Conservation (phyloP, 2,113 vertebrate species). For the Lepidothrix coronata region DNA sequence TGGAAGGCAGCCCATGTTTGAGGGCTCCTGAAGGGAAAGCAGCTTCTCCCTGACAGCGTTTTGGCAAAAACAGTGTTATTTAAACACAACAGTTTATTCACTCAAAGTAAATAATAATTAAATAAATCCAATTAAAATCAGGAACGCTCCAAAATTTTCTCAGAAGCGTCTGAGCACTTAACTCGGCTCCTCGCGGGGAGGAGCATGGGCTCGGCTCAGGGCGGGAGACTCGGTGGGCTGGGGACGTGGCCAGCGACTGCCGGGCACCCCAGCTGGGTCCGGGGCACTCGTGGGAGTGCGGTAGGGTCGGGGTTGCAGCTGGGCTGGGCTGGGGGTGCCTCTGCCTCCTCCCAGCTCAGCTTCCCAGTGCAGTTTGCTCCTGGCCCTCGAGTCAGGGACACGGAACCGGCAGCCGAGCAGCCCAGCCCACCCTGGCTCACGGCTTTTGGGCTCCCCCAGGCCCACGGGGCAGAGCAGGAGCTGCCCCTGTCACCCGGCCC, state of each 20-base stretch:
- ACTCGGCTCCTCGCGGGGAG: fast-evolving
- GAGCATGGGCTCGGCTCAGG: fast-evolving
- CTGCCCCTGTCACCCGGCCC: neutral
- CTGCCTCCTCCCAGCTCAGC: neutral
- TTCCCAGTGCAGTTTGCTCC: neutral
- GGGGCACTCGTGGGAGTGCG: fast-evolving
- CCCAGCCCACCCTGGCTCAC: neutral
- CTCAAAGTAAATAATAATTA: slow-evolving; percentile 47
- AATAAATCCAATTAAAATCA: slow-evolving; percentile 2
- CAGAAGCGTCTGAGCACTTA: neutral
- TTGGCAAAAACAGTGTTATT: neutral
- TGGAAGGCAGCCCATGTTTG: slow-evolving; percentile 11
- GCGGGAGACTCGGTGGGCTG: neutral
- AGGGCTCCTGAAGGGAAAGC: slow-evolving; percentile 33
- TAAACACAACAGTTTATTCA: slow-evolving; percentile 20
- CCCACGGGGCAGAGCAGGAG: neutral
- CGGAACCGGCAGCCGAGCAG: fast-evolving
- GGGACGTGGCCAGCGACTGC: fast-evolving
- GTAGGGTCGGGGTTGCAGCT: fast-evolving
- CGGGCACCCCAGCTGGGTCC: neutral
- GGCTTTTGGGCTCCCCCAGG: fast-evolving
- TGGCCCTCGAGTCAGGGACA: neutral
- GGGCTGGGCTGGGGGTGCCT: neutral
- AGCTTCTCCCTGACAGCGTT: neutral
- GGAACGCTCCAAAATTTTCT: neutral